Evolutionary conservation across 2,888 invertebrate genomes (phyloP).

Genomic region (Agrotis exclamationis): DNA sequence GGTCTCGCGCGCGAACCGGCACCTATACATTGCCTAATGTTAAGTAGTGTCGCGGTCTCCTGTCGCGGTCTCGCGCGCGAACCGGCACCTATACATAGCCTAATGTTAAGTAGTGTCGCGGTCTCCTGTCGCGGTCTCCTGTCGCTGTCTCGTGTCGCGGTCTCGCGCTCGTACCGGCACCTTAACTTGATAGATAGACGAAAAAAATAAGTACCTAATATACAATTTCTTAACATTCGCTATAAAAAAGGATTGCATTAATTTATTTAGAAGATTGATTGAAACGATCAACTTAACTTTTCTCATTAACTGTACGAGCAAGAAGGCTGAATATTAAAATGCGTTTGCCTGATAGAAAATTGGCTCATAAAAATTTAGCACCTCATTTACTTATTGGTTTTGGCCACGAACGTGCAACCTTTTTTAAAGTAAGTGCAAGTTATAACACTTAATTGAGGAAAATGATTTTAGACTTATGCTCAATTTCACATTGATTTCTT

Average conservation of each 20-base stretch:
- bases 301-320: constrained; percentile 63
- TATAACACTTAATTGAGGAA: constrained; percentile 27
- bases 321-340: constrained; percentile 46
- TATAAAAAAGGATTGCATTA: constrained; percentile 65
- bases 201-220: too few relatives aligned
- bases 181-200: constrained; percentile 58
- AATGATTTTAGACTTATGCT: not conserved
- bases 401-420: constrained; percentile 6
- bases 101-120: too few relatives aligned
- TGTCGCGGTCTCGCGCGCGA: too few relatives aligned
- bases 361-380: constrained; percentile 56
- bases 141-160: too few relatives aligned
- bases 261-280: constrained; percentile 71
- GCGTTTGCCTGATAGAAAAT: constrained; percentile 36
- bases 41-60: too few relatives aligned
- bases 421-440: constrained; percentile 14
- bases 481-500: constrained; percentile 2
- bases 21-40: too few relatives aligned
- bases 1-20: too few relatives aligned
- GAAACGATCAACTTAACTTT: constrained; percentile 66
- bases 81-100: too few relatives aligned
- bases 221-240: constrained; percentile 52
- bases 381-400: constrained; percentile 39
- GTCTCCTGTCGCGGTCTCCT: too few relatives aligned
- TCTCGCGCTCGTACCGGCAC: too few relatives aligned